Evolutionary conservation across 1,140 invertebrate genomes (phyloP), one percentile per base, ranked within the genome.

Genomic region (Periplaneta americana): DNA sequence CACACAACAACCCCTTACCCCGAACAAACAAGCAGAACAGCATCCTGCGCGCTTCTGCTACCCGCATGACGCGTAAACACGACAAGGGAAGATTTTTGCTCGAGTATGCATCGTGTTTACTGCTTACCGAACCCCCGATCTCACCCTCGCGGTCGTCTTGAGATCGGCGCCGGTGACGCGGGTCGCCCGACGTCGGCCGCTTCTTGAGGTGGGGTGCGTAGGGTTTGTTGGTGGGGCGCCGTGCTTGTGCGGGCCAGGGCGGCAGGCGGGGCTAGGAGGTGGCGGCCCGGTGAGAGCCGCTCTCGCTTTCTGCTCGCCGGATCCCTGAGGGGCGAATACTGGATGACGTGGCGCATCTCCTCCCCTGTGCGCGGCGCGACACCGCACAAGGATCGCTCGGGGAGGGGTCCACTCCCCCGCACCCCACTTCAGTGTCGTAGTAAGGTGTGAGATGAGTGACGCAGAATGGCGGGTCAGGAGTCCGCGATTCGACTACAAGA

Each of bases 381-480:
- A 15, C 39, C 17, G 39, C 6, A 1, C 10, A 22, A 9, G 5
- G n/a, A 22, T 1, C 17, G 39, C 15, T 8, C 5, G 17, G 39
- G 4, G 39, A n/a, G n/a, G n/a, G n/a, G n/a, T n/a, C n/a, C n/a
- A n/a, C n/a, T n/a, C n/a, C n/a, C n/a, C n/a, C n/a, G n/a, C n/a
- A n/a, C n/a, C n/a, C n/a, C n/a, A n/a, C n/a, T n/a, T n/a, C n/a
- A n/a, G n/a, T n/a, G 39, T 48, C 39, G 10, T 22, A 9, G 48
- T 66, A n/a, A 28, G 13, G 48, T 66, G 48, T 66, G 22, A n/a
- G 11, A 10, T 66, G n/a, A 8, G 48, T 6, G 22, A 66, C 48
- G 6, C 22, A 11, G 48, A 18, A 48, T 83, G 81, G 28, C 85
- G 91, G 91, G 91, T 75, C 88, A n/a, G n/a, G n/a, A n/a, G n/a